Evolutionary conservation across 2,113 vertebrate species (phyloP).

Genomic region (Mionectes macconnelli): DNA sequence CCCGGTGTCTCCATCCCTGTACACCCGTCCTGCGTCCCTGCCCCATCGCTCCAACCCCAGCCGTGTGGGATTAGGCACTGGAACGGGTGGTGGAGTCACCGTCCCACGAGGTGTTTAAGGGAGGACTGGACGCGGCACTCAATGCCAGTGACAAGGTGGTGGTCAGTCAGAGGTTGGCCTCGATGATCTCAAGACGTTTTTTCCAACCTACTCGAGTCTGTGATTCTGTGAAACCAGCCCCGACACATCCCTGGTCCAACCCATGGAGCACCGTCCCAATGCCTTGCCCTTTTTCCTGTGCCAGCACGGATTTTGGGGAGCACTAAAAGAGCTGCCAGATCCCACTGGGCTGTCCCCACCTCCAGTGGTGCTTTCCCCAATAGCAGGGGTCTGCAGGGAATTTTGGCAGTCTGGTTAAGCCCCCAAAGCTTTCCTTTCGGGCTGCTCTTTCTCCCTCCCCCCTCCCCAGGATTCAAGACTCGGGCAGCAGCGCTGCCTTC

Average conservation of each 20-base stretch:
- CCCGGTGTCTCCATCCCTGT: not conserved
- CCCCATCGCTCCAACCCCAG: rapidly evolving
- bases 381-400: rapidly evolving
- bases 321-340: not conserved
- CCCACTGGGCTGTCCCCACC: not conserved
- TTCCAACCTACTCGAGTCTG: not conserved
- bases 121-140: too few species aligned
- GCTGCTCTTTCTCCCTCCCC: not conserved
- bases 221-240: not conserved
- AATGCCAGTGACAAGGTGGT: not conserved
- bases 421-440: not conserved
- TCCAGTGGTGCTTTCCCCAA: not conserved
- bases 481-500: not conserved
- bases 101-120: not conserved
- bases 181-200: not conserved
- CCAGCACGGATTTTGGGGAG: not conserved
- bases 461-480: rapidly evolving
- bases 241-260: rapidly evolving
- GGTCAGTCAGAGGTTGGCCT: not conserved
- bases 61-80: rapidly evolving
- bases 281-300: rapidly evolving
- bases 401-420: not conserved
- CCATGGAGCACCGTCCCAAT: rapidly evolving
- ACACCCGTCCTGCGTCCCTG: rapidly evolving
- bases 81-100: not conserved